These are phyloP conservation scores for Blastomussa wellsi DNA, from an alignment of 92 coral and sea anemone species.

Conservation along the genomic window DNA sequence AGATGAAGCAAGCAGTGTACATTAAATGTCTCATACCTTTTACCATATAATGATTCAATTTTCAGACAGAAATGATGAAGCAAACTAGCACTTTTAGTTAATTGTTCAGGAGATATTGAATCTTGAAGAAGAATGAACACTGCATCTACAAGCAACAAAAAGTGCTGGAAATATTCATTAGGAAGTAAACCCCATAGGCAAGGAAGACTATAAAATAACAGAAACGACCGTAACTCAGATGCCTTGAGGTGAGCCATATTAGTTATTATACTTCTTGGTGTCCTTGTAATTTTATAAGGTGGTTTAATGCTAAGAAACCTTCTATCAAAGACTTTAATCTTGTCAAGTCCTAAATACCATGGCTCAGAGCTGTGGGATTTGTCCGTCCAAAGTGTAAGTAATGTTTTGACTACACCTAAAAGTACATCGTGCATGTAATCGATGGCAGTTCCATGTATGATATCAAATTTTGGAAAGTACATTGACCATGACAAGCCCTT, in stretches of 20 bases:
- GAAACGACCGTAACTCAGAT: not conserved
- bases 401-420: no score
- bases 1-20: conserved; percentile 13
- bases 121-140: conserved; percentile 7
- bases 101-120: conserved; percentile 14
- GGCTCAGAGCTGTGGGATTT: conserved; percentile 11
- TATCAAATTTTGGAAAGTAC: no score
- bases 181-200: not conserved
- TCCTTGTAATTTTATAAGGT: not conserved
- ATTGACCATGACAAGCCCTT: no score
- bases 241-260: not conserved
- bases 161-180: conserved; percentile 25
- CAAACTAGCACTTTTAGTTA: not conserved
- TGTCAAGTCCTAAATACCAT: conserved; percentile 9
- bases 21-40: conserved; percentile 16
- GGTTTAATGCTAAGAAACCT: conserved; percentile 7
- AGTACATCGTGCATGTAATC: not conserved
- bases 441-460: not conserved
- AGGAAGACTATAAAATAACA: not conserved
- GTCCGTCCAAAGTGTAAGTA: conserved; percentile 5
- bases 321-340: not conserved
- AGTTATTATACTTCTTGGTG: not conserved
- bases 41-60: not conserved
- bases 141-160: conserved; percentile 6
- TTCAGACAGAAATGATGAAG: conserved; percentile 4